phyloP scores from a whole-genome alignment of 2,797 vertebrate species.

The Darevskia nairensis region DNA sequence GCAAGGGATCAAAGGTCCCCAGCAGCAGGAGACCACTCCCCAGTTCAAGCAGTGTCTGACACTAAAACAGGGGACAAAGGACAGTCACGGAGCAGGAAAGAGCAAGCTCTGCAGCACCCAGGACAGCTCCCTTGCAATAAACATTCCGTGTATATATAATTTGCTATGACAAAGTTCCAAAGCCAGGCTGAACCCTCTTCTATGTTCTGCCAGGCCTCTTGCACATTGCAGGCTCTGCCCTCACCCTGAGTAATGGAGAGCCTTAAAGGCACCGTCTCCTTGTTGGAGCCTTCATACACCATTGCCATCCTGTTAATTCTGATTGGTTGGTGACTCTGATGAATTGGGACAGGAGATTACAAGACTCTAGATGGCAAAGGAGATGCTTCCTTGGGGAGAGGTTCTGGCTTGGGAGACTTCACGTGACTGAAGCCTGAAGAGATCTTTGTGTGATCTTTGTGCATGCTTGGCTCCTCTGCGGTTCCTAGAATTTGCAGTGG shows the following conservation, averaged over 20 bases:
- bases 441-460: background rate
- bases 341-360: background rate
- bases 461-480: background rate
- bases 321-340: background rate
- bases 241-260: background rate
- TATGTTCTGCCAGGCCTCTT: background rate
- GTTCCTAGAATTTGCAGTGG: background rate
- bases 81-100: background rate
- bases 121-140: background rate
- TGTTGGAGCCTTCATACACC: background rate
- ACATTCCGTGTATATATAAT: background rate
- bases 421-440: background rate
- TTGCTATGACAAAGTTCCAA: background rate
- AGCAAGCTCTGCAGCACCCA: background rate
- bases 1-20: background rate
- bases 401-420: too few species aligned
- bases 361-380: background rate
- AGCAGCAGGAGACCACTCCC: background rate
- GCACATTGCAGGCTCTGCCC: background rate
- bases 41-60: background rate
- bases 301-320: background rate
- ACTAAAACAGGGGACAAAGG: background rate
- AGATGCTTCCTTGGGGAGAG: background rate
- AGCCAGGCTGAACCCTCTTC: background rate
- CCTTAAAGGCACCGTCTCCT: background rate